These are phyloP conservation scores for Coilia nasus DNA, from an alignment of 2,797 vertebrate genomes.

Conservation along the genomic window DNA sequence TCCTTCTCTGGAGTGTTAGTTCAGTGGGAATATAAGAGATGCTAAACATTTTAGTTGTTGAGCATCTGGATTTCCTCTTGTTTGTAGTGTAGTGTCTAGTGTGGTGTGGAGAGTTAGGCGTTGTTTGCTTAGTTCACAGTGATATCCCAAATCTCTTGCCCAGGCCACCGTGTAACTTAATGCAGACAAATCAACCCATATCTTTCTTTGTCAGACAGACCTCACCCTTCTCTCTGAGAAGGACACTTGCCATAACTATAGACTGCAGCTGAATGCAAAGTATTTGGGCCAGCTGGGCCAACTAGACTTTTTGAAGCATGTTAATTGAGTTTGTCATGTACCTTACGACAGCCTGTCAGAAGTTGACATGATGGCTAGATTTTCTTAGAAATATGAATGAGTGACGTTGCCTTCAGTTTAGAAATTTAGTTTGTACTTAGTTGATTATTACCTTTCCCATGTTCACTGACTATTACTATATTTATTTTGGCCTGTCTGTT, in stretches of 20 bases:
- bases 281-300: not conserved
- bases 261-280: not conserved
- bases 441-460: too few species aligned
- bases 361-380: not conserved
- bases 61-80: not conserved
- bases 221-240: not conserved
- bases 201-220: not conserved
- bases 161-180: not conserved
- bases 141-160: constrained; percentile 1
- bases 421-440: too few species aligned
- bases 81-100: not conserved
- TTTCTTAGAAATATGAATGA: not conserved
- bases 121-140: not conserved
- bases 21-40: not conserved
- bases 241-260: not conserved
- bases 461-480: too few species aligned
- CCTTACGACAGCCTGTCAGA: not conserved
- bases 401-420: not conserved
- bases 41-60: not conserved
- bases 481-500: too few species aligned
- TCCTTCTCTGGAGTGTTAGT: not conserved
- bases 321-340: not conserved
- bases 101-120: not conserved
- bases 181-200: constrained; percentile 1
- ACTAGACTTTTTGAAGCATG: not conserved